Percentiles rank a stretch among this genome's conserved stretches.
Evolutionary conservation across 2,113 vertebrate genomes (phyloP).

Genomic region (Cynocephalus volans): DNA sequence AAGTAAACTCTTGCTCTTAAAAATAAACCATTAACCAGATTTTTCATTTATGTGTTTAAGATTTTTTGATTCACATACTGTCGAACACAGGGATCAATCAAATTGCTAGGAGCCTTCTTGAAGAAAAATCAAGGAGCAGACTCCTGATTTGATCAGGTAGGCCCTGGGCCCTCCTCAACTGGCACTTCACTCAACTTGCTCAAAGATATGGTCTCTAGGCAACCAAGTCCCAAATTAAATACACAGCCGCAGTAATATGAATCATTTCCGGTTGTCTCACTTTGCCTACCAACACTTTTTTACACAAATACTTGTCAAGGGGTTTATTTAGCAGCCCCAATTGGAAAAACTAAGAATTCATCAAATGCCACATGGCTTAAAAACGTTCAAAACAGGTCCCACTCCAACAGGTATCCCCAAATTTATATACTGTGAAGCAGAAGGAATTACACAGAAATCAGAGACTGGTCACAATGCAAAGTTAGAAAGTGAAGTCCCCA

Average conservation of each 20-base stretch:
- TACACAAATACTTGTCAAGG: conserved; percentile 69
- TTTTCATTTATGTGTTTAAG: background rate
- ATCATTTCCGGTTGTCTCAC: conserved; percentile 83
- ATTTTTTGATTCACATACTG: background rate
- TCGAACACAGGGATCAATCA: background rate
- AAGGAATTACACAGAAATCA: conserved; percentile 19
- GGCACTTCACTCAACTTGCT: background rate
- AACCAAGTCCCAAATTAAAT: conserved; percentile 75
- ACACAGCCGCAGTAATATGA: conserved; percentile 78
- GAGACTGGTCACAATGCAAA: background rate
- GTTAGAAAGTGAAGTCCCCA: conserved; percentile 36
- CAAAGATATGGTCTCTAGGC: conserved; percentile 75
- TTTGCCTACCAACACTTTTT: conserved; percentile 70
- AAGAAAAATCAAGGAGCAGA: conserved; percentile 3
- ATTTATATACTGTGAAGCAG: background rate
- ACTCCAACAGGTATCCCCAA: background rate
- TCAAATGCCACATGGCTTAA: background rate
- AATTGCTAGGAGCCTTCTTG: background rate
- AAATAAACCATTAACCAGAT: conserved; percentile 65
- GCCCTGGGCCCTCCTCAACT: background rate
- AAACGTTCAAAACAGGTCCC: background rate
- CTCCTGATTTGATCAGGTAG: background rate
- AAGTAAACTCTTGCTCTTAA: conserved; percentile 61
- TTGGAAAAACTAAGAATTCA: background rate
- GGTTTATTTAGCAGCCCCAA: conserved; percentile 65